A percentile compares a stretch with the other conserved stretches of the same genome.
phyloP scores from a whole-genome alignment of 2,113 vertebrate species.

The Cebus imitator region DNA sequence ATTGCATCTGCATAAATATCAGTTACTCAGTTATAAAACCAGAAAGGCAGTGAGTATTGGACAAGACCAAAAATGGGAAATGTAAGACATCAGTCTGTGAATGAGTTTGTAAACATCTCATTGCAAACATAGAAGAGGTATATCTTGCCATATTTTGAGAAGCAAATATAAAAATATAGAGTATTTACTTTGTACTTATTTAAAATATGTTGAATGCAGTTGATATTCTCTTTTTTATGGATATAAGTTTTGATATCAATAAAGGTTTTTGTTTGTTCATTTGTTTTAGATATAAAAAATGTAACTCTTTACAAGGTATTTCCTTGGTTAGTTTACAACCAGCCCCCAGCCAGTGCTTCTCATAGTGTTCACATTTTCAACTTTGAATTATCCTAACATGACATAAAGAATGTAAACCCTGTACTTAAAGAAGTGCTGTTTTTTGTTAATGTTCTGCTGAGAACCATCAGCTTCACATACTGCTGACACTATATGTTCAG shows the following conservation, averaged over 20 bases:
- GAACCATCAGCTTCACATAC: background rate
- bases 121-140: background rate
- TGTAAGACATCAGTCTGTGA: background rate
- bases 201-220: background rate
- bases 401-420: background rate
- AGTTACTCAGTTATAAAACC: background rate
- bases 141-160: background rate
- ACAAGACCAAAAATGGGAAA: background rate
- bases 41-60: background rate
- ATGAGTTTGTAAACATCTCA: background rate
- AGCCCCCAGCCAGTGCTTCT: background rate
- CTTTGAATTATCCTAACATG: background rate
- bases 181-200: background rate
- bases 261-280: background rate
- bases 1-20: background rate
- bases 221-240: background rate
- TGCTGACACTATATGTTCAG: background rate
- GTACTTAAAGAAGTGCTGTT: background rate
- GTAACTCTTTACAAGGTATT: background rate
- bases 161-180: background rate
- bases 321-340: background rate
- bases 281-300: background rate
- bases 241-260: background rate
- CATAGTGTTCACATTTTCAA: background rate
- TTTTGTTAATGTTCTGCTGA: background rate